A percentile compares a stretch with the other conserved stretches of the same genome.
These are phyloP conservation scores for Uloborus plumipes DNA, from an alignment of 2,888 invertebrate species.

Conservation along the genomic window DNA sequence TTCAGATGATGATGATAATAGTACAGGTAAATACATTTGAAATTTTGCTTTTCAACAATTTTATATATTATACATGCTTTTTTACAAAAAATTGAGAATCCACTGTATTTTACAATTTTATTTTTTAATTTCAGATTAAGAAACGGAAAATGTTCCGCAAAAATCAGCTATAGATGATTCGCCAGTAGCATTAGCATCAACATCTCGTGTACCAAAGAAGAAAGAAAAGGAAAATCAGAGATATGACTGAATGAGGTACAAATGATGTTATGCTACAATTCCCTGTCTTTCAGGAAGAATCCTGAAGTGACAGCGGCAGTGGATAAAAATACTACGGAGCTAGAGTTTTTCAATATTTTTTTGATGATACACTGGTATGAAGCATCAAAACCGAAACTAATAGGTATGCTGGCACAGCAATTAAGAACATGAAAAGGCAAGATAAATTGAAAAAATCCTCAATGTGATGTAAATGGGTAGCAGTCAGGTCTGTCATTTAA, in stretches of 20 bases:
- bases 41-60: background rate
- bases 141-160: background rate
- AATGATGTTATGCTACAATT: background rate
- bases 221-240: background rate
- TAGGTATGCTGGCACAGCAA: no score
- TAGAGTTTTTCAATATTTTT: background rate
- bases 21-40: background rate
- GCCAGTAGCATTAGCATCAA: background rate
- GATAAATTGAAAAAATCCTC: background rate
- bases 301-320: background rate
- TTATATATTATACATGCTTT: background rate
- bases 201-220: background rate
- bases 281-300: background rate
- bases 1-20: slow-evolving; percentile 5
- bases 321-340: slow-evolving; percentile 1
- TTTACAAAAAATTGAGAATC: background rate
- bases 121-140: background rate
- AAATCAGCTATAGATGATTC: background rate
- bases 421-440: no score
- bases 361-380: no score
- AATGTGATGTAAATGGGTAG: slow-evolving; percentile 3
- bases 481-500: no score
- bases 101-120: background rate
- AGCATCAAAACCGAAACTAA: no score
- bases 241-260: background rate